A percentile compares a stretch with the other conserved stretches of the same genome.
Evolutionary conservation across 2,888 invertebrate genomes (phyloP).

Genomic region (Cosmia pyralina): DNA sequence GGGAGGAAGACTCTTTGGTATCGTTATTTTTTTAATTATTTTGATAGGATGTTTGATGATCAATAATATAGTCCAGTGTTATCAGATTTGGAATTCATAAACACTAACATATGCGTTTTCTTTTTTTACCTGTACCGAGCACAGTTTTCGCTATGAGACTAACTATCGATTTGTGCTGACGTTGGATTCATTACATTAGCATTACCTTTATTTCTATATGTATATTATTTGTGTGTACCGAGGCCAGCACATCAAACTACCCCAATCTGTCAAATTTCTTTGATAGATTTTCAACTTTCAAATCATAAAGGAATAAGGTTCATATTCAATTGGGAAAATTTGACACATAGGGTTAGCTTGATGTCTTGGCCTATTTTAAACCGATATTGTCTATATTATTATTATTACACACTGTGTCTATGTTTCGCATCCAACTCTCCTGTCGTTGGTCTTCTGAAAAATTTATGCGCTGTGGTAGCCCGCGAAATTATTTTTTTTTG

Average conservation of each 20-base stretch:
- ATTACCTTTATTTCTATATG: not conserved
- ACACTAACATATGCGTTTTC: not conserved
- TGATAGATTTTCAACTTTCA: too few species aligned
- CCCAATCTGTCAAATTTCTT: too few species aligned
- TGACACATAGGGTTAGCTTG: too few species aligned
- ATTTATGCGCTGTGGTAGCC: too few species aligned
- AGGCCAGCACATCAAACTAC: too few species aligned
- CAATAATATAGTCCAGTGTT: too few species aligned
- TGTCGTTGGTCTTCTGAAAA: not conserved
- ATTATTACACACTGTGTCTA: not conserved
- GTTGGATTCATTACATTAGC: not conserved
- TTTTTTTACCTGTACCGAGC: not conserved
- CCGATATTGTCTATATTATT: too few species aligned
- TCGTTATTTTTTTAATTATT: constrained; percentile 1
- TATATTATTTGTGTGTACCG: too few species aligned
- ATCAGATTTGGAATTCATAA: not conserved
- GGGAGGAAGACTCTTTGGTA: not conserved
- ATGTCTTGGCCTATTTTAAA: too few species aligned
- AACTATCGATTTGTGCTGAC: not conserved
- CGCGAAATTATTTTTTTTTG: too few species aligned
- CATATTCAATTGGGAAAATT: too few species aligned
- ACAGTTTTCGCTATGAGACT: not conserved
- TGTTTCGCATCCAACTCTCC: not conserved
- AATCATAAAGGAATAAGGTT: too few species aligned
- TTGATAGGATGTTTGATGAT: not conserved